These are phyloP conservation scores for Malurus elegans DNA, from an alignment of 2,113 vertebrate species.

Conservation along the genomic window DNA sequence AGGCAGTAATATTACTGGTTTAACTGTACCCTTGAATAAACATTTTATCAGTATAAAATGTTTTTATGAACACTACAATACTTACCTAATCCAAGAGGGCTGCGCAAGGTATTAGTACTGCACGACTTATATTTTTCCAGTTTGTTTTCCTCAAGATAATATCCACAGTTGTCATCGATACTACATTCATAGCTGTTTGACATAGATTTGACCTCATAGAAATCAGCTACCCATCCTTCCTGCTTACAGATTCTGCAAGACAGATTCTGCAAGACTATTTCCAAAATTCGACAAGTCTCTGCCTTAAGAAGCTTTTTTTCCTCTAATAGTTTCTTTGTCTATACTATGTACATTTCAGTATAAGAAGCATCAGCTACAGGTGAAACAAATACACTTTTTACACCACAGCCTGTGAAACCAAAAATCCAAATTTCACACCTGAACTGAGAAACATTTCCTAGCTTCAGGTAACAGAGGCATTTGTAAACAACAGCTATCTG, in stretches of 20 bases:
- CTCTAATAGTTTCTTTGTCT: slow-evolving; percentile 8
- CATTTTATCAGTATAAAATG: background rate
- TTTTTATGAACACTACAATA: background rate
- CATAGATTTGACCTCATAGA: slow-evolving; percentile 57
- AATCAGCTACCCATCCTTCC: slow-evolving; percentile 74
- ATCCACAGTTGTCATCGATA: slow-evolving; percentile 62
- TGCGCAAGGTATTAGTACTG: slow-evolving; percentile 41
- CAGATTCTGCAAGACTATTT: too few relatives aligned
- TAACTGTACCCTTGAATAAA: background rate
- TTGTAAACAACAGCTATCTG: slow-evolving; percentile 67
- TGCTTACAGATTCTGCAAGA: slow-evolving; percentile 50
- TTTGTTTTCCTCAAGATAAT: slow-evolving; percentile 72
- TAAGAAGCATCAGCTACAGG: slow-evolving; percentile 47
- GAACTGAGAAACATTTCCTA: slow-evolving; percentile 28
- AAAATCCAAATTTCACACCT: slow-evolving; percentile 64
- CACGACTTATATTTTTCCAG: slow-evolving; percentile 66
- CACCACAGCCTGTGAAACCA: slow-evolving; percentile 29
- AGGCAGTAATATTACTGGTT: background rate
- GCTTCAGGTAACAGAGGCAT: slow-evolving; percentile 7
- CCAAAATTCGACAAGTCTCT: slow-evolving; percentile 28
- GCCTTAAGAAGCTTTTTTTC: background rate
- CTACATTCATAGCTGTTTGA: slow-evolving; percentile 66
- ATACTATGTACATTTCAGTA: slow-evolving; percentile 54
- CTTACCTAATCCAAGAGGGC: slow-evolving; percentile 73
- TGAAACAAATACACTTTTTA: slow-evolving; percentile 58